Conservation (phyloP, 2,888 invertebrate genomes). For the Dryadula phaetusa region DNA sequence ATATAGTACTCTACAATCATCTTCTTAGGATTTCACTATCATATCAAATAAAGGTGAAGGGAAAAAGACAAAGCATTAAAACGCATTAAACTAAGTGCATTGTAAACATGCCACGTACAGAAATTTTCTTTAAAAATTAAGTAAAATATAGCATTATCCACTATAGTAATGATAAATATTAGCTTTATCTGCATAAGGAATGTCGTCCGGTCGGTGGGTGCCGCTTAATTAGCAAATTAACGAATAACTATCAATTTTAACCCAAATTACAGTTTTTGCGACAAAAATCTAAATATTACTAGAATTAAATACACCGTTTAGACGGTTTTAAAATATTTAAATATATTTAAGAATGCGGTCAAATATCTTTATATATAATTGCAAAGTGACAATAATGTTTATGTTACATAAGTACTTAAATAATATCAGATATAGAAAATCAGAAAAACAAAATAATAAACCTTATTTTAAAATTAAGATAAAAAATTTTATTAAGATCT, state of each 20-base stretch:
- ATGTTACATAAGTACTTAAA: background rate
- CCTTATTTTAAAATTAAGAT: background rate
- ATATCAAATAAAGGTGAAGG: no score
- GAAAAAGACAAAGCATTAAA: background rate
- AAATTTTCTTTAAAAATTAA: background rate
- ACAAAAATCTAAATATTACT: constrained; percentile 18
- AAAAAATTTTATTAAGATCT: background rate
- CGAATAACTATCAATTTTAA: constrained; percentile 27
- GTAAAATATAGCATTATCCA: constrained; percentile 2
- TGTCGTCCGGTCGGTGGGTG: constrained; percentile 14
- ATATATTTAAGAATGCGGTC: background rate
- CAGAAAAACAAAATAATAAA: background rate
- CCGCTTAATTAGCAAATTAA: constrained; percentile 28
- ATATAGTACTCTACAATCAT: no score
- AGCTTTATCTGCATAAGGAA: constrained; percentile 22
- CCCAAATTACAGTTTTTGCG: constrained; percentile 25
- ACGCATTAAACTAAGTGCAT: background rate
- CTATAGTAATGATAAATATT: constrained; percentile 20
- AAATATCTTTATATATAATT: constrained; percentile 6
- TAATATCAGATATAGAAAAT: background rate
- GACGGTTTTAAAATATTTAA: background rate
- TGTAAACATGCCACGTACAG: background rate
- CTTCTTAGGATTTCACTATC: no score
- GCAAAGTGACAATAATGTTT: background rate
- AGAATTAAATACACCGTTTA: constrained; percentile 1